phyloP scores from a whole-genome alignment of 2,113 vertebrate genomes.

The Sclerurus mexicanus region DNA sequence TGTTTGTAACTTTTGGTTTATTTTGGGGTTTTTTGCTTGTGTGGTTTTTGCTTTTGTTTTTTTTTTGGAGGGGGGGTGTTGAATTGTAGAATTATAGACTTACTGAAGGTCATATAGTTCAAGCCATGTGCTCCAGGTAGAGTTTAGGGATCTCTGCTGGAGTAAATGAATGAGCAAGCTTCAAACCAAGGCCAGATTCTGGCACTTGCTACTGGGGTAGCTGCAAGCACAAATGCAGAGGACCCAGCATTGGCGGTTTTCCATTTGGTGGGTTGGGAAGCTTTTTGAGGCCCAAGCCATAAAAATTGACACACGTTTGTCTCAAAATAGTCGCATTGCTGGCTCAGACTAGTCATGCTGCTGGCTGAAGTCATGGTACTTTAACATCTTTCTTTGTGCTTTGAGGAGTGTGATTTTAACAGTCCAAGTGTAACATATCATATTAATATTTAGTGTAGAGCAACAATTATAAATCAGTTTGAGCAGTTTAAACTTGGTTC shows the following conservation, averaged over 20 bases:
- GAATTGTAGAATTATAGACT: neutral
- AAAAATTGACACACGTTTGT: neutral
- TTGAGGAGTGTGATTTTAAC: neutral
- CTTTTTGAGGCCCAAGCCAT: neutral
- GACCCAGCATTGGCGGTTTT: neutral
- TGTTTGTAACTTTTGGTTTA: neutral
- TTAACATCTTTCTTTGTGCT: neutral
- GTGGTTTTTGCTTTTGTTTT: neutral
- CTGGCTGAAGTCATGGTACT: neutral
- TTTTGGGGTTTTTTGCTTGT: neutral
- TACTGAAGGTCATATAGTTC: neutral
- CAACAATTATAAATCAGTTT: slow-evolving; percentile 59
- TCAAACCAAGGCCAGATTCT: neutral
- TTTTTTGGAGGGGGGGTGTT: too few species aligned
- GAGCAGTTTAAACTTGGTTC: slow-evolving; percentile 41
- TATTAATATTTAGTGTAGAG: neutral
- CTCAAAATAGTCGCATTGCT: neutral
- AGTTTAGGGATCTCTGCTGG: neutral
- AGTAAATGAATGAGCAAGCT: neutral
- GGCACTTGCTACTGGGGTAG: neutral
- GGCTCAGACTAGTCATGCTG: neutral
- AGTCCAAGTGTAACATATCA: neutral
- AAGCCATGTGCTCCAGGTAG: neutral
- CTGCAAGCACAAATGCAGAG: neutral
- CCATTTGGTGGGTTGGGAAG: neutral